These are phyloP conservation scores for Nephila pilipes DNA, from an alignment of 1,140 invertebrate species.

Conservation along the genomic window DNA sequence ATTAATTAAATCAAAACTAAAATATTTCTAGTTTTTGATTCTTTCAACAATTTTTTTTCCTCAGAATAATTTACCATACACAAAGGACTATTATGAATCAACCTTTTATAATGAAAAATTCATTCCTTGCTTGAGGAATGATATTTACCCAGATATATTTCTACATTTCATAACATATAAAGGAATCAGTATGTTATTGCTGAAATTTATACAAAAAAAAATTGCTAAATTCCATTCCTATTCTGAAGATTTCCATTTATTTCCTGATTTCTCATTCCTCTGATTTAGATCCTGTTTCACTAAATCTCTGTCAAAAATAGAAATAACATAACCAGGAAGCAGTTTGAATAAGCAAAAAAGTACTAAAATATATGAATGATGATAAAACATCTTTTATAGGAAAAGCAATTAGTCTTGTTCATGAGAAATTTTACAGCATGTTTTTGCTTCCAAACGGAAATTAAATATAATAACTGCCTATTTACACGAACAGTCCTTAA, in stretches of 20 bases:
- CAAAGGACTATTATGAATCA: too few species aligned
- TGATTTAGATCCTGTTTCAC: neutral
- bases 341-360: neutral
- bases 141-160: too few species aligned
- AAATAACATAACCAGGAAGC: neutral
- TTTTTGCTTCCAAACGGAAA: conserved; percentile 17
- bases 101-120: too few species aligned
- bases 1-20: too few species aligned
- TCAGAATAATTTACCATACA: too few species aligned
- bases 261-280: neutral
- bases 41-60: too few species aligned
- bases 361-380: neutral
- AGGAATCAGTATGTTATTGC: too few species aligned
- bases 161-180: too few species aligned
- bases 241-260: neutral
- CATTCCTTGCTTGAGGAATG: too few species aligned
- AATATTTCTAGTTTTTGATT: too few species aligned
- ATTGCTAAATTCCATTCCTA: too few species aligned
- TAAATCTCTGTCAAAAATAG: neutral
- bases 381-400: conserved; percentile 20
- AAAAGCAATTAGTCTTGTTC: conserved; percentile 35
- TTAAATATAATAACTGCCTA: conserved; percentile 39
- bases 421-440: conserved; percentile 4
- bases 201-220: too few species aligned
- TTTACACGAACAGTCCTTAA: neutral